Evolutionary conservation across 2,888 invertebrate genomes (phyloP).

Genomic region (Cryptus viduatorius): DNA sequence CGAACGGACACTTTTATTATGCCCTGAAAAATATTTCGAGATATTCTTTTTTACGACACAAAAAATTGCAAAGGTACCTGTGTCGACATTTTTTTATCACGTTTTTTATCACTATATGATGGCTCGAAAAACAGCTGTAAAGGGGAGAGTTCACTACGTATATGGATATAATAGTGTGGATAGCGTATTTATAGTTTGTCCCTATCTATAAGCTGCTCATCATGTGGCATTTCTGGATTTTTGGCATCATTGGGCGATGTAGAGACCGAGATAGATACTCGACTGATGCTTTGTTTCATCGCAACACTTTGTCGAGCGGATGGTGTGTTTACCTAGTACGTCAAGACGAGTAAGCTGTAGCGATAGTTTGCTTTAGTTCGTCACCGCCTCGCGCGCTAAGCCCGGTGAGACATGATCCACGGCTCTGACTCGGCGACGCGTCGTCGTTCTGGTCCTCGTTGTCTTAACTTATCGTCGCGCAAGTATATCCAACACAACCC

Average conservation of each 20-base stretch:
- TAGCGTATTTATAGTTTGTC: neutral
- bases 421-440: conserved; percentile 50
- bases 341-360: conserved; percentile 78
- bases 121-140: too few species aligned
- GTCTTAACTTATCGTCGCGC: conserved; percentile 64
- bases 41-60: too few species aligned
- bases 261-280: conserved; percentile 28
- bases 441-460: conserved; percentile 55
- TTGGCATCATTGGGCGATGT: conserved; percentile 50
- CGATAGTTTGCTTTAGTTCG: conserved; percentile 82
- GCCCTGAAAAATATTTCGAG: too few species aligned
- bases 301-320: conserved; percentile 66
- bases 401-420: conserved; percentile 61
- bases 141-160: too few species aligned
- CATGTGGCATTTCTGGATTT: conserved; percentile 35
- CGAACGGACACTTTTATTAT: too few species aligned
- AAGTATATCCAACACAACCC: conserved; percentile 23
- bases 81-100: too few species aligned
- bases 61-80: too few species aligned
- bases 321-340: conserved; percentile 75
- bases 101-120: too few species aligned
- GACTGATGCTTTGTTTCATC: conserved; percentile 65
- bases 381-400: conserved; percentile 70
- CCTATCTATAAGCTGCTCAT: conserved; percentile 35
- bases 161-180: too few species aligned